A percentile compares a stretch with the other conserved stretches of the same genome.
Conservation (phyloP, 2,113 vertebrate species). For the Jaculus jaculus region DNA sequence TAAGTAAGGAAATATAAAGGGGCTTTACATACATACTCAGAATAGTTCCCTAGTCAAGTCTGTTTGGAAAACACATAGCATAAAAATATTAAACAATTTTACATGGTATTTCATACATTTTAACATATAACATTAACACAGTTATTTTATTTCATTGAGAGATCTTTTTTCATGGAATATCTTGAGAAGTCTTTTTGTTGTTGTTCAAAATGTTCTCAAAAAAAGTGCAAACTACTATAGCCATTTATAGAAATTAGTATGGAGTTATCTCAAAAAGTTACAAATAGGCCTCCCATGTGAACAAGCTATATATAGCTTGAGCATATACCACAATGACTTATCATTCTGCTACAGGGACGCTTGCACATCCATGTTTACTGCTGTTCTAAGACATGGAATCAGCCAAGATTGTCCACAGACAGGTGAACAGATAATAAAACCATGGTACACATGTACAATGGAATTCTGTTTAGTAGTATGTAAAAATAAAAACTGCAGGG, state of each 20-base stretch:
- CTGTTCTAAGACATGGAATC: no score
- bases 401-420: no score
- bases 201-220: background rate
- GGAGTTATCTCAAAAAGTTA: no score
- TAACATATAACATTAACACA: background rate
- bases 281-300: no score
- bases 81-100: background rate
- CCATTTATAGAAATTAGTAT: background rate
- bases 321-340: no score
- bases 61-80: background rate
- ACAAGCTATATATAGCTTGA: no score
- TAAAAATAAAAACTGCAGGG: no score
- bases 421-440: no score
- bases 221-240: background rate
- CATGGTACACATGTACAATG: no score
- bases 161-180: background rate
- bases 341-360: no score
- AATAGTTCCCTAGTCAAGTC: background rate
- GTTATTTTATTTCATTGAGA: conserved; percentile 47
- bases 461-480: no score
- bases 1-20: background rate
- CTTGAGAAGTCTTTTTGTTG: background rate
- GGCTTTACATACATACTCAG: background rate
- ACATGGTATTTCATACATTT: background rate
- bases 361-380: no score